Base-by-base conservation (phyloP, 2,888 invertebrate genomes). In the Aplocera efformata region DNA sequence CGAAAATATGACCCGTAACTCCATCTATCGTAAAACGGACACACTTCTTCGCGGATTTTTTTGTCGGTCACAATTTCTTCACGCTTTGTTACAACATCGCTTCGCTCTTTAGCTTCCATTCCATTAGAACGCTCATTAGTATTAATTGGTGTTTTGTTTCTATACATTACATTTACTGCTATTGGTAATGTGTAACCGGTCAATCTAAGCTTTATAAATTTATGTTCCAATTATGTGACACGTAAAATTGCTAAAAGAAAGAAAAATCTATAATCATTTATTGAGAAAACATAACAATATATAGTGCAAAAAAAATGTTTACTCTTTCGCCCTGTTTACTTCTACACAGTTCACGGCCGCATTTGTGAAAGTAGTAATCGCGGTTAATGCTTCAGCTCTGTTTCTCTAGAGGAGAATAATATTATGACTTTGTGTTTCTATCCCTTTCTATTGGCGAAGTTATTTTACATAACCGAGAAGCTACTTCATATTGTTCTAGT, bases 261-360 rank as follows among this genome's bases (percentile, higher is more conserved):
- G n/a, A n/a, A n/a, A n/a, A n/a, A n/a, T n/a, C n/a, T 47, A 56
- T 20, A 30, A 50, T 52, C 43, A 32, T 24, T 32, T 28, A 38
- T 31, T 29, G 42, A 42, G 40, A 52, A 51, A 47, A 41, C 45
- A 58, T 58, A 66, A 63, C 62, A 65, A 47, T 65, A 61, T 58
- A 44, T 43, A 49, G 53, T 54, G 47, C 62, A 60, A 67, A 65
- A 64, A 64, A 63, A 72, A 64, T 67, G 2, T 64, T 68, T 57
- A 66, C 40, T 57, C 54, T 52, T 58, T 65, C 69, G 62, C 60
- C 58, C 67, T 65, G 80, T 80, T 79, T 76, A 79, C 77, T 76
- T 74, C 68, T n/a, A n/a, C 68, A 66, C 72, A 67, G 79, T 80
- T 80, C 78, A 81, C 67, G 80, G 79, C 67, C 79, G 68, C 56